These are phyloP conservation scores for Polyodon spathula DNA, from an alignment of 2,113 vertebrate species.

Conservation along the genomic window DNA sequence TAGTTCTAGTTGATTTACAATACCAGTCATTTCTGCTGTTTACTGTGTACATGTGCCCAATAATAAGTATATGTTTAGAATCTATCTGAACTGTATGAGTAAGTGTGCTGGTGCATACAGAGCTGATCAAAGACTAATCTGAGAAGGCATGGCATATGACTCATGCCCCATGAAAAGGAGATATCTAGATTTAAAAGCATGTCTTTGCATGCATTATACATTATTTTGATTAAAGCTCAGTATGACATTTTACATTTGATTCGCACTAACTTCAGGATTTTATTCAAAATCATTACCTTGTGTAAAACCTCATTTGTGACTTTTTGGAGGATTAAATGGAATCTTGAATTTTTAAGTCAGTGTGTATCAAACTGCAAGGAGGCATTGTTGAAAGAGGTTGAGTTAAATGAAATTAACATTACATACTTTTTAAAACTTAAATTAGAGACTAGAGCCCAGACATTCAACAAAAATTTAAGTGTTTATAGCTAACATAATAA, in stretches of 20 bases:
- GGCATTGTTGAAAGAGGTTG: neutral
- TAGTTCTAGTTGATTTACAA: too few relatives aligned
- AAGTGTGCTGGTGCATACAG: neutral
- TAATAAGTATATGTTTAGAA: neutral
- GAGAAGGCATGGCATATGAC: neutral
- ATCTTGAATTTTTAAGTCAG: neutral
- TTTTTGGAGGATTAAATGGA: neutral
- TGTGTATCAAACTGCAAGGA: neutral
- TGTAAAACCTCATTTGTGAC: neutral
- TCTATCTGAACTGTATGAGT: neutral
- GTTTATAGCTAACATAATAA: too few relatives aligned
- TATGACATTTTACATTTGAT: conserved; percentile 22
- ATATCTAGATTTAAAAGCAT: conserved; percentile 12
- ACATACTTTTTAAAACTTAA: too few relatives aligned
- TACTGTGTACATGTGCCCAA: too few relatives aligned
- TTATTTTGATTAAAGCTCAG: conserved; percentile 10
- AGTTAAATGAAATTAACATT: too few relatives aligned
- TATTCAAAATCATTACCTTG: conserved; percentile 17
- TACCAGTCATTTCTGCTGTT: too few relatives aligned
- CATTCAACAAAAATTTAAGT: too few relatives aligned
- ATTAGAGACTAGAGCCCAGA: too few relatives aligned
- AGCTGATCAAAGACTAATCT: too few relatives aligned
- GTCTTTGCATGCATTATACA: conserved; percentile 9
- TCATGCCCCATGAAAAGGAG: neutral
- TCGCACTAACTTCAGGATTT: conserved; percentile 23